Base-by-base conservation (phyloP, 2,888 invertebrate genomes). In the Dastarcus helophoroides region DNA sequence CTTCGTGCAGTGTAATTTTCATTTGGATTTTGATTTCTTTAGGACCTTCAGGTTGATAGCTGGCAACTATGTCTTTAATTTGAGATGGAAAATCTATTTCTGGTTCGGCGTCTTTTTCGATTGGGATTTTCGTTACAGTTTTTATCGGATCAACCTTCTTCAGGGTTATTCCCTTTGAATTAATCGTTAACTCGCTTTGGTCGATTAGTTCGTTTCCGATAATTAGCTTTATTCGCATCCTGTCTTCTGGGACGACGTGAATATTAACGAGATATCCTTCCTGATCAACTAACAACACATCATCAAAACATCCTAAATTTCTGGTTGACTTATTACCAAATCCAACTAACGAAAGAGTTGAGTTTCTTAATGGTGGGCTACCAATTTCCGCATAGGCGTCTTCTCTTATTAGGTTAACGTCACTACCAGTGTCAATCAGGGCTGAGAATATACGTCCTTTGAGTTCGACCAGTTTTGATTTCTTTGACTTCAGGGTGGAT, bases 171-270 rank as follows among this genome's bases (percentile, higher is more conserved):
- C 25, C 32, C 26, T 32, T 36, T 6, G 22, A 17, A 19, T 24
- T 33, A 6, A 43, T 35, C 14, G 3, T 28, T 14, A 43, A 16
- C 17, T 40, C 39, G 6, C 29, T 29, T 10, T 31, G 31, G 7
- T 14, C 9, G 9, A 31, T 10, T n/a, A 31, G 13, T 13, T 31
- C 14, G 7, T 28, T 28, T 10, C 32, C 32, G 7, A 32, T 17
- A 30, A 32, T 32, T 2, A 28, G 28, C 30, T 29, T 13, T 6
- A 26, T 7, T 7, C 11, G n/a, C 12, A 14, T 3, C 6, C 12
- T 14, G 12, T 31, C 8, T 12, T 15, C 9, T 3, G 31, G 27
- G 8, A 31, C 13, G 7, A 31, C 26, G 15, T 7, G 16, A 31
- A 31, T 12, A 16, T 13, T 13, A 29, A 12, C 14, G 8, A 6